These are phyloP conservation scores for Dermatemys mawii DNA, from an alignment of 2,113 vertebrate species.

Conservation along the genomic window DNA sequence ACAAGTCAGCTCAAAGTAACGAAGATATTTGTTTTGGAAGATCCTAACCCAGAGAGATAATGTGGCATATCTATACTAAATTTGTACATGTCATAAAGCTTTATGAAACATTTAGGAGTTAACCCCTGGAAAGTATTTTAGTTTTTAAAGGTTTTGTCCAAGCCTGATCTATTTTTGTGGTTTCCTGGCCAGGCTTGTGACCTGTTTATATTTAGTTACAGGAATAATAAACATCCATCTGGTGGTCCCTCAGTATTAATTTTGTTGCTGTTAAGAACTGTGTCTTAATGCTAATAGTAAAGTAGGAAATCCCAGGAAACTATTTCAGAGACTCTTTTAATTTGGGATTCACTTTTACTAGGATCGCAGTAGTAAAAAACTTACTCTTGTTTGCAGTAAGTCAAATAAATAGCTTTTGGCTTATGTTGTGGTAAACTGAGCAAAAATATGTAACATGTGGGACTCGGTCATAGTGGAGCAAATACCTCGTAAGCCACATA, in stretches of 20 bases:
- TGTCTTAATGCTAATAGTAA: slow-evolving; percentile 65
- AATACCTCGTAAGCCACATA: background rate
- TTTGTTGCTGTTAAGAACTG: slow-evolving; percentile 69
- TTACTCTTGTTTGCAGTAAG: slow-evolving; percentile 21
- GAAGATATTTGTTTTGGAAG: slow-evolving; percentile 15
- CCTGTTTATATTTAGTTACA: slow-evolving; percentile 66
- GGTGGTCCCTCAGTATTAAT: slow-evolving; percentile 57
- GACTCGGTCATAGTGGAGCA: slow-evolving; percentile 17
- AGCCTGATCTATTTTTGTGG: slow-evolving; percentile 52
- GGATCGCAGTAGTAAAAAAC: slow-evolving; percentile 36
- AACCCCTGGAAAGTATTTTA: slow-evolving; percentile 6
- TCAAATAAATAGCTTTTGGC: slow-evolving; percentile 56
- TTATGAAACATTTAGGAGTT: slow-evolving; percentile 4
- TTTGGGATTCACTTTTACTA: slow-evolving; percentile 63
- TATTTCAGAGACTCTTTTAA: slow-evolving; percentile 64
- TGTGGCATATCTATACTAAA: background rate
- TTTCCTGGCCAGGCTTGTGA: slow-evolving; percentile 21
- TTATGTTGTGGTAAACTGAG: slow-evolving; percentile 48
- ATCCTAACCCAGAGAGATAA: background rate
- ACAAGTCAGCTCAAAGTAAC: slow-evolving; percentile 1
- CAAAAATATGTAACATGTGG: slow-evolving; percentile 17
- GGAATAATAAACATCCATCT: slow-evolving; percentile 70
- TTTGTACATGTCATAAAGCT: too few relatives aligned
- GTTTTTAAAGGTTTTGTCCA: slow-evolving; percentile 54
- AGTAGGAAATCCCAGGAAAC: slow-evolving; percentile 76